Percentiles rank a stretch among this genome's conserved stretches.
Evolutionary conservation across 2,888 invertebrate species (phyloP).

Genomic region (Noctua comes): DNA sequence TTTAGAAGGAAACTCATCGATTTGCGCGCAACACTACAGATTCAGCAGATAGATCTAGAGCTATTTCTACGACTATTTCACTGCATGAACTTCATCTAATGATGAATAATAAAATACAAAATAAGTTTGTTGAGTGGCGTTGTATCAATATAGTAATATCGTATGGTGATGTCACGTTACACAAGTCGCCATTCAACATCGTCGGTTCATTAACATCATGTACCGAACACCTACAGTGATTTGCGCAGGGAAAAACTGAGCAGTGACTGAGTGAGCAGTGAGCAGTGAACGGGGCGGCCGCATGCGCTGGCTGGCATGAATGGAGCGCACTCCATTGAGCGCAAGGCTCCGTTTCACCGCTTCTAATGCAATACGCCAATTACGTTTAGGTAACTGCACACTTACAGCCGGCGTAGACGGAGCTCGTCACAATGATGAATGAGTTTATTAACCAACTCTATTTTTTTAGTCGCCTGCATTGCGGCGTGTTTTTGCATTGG

Average conservation of each 20-base stretch:
- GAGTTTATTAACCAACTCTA: conserved; percentile 77
- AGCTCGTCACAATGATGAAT: conserved; percentile 78
- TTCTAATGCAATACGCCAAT: conserved; percentile 79
- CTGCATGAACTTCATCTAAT: conserved; percentile 1
- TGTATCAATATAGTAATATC: conserved; percentile 20
- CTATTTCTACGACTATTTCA: conserved; percentile 8
- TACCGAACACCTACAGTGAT: conserved; percentile 64
- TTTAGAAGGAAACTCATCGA: conserved; percentile 38
- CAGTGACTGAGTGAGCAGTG: conserved; percentile 64
- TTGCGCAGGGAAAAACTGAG: conserved; percentile 73
- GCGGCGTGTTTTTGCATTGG: conserved; percentile 31
- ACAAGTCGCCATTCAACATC: conserved; percentile 62
- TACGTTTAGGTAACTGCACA: conserved; percentile 75
- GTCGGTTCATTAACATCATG: conserved; percentile 69
- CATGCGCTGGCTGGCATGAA: conserved; percentile 81
- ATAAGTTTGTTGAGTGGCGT: neutral
- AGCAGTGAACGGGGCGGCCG: conserved; percentile 75
- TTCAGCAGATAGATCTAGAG: conserved; percentile 6
- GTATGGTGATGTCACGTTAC: conserved; percentile 51
- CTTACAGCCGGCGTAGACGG: conserved; percentile 57
- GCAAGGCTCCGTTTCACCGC: conserved; percentile 71
- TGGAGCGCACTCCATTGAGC: conserved; percentile 82
- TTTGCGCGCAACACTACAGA: conserved; percentile 13
- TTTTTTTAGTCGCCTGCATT: conserved; percentile 71
- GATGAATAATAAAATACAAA: conserved; percentile 19